phyloP scores from a whole-genome alignment of 1,140 invertebrate species.

The Schmidtea mediterranea region DNA sequence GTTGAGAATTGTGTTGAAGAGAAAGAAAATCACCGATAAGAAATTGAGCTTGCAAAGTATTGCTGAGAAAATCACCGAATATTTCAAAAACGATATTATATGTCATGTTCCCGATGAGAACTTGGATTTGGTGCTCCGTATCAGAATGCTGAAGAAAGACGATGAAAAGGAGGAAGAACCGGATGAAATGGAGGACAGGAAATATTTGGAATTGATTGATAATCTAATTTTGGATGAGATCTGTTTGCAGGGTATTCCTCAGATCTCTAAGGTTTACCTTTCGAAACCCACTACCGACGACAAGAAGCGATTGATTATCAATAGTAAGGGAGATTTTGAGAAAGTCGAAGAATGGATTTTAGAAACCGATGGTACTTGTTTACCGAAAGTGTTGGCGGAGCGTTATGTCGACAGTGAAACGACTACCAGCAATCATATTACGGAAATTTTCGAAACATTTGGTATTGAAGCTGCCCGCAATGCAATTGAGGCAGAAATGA shows the following conservation, averaged over 20 bases:
- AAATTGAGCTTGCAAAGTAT: slow-evolving; percentile 99
- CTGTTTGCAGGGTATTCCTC: slow-evolving; percentile 55
- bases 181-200: slow-evolving; percentile 99
- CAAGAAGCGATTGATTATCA: slow-evolving; percentile 85
- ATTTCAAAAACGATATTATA: slow-evolving; percentile 92
- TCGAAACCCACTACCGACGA: slow-evolving; percentile 89
- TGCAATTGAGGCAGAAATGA: slow-evolving; percentile 98
- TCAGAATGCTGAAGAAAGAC: slow-evolving; percentile 78
- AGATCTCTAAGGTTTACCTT: slow-evolving; percentile 55
- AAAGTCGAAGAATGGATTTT: slow-evolving; percentile 94
- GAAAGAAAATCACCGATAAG: slow-evolving; percentile 96
- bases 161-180: slow-evolving; percentile 44
- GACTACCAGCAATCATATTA: slow-evolving; percentile 96
- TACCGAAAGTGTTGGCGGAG: slow-evolving; percentile 57
- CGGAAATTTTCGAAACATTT: slow-evolving; percentile 76
- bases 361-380: slow-evolving; percentile 90
- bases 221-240: slow-evolving; percentile 94
- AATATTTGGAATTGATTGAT: slow-evolving; percentile 90
- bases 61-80: slow-evolving; percentile 60
- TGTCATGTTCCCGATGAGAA: slow-evolving; percentile 99
- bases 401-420: slow-evolving; percentile 79
- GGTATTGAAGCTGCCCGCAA: slow-evolving; percentile 98
- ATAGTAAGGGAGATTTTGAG: slow-evolving; percentile 89
- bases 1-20: slow-evolving; percentile 79
- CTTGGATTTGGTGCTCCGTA: slow-evolving; percentile 87